These are phyloP conservation scores for Asbolus verrucosus DNA, from an alignment of 1,140 invertebrate genomes.

Conservation along the genomic window DNA sequence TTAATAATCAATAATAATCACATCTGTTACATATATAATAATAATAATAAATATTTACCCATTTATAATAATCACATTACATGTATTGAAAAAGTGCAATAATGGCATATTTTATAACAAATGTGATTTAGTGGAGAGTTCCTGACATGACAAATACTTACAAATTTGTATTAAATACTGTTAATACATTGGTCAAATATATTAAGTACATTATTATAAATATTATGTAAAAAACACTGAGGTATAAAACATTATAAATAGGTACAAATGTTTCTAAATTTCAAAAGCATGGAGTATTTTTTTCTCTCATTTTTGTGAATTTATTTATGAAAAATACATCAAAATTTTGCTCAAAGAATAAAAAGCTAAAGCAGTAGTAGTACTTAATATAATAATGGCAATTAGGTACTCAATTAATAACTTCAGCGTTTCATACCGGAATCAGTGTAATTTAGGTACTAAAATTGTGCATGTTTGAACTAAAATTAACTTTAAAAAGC, in stretches of 20 bases:
- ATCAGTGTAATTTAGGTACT: constrained; percentile 1
- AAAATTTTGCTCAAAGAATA: constrained; percentile 50
- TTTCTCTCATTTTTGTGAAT: constrained; percentile 14
- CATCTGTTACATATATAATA: constrained; percentile 24
- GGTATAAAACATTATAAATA: constrained; percentile 61
- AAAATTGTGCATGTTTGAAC: constrained; percentile 33
- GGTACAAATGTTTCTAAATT: constrained; percentile 53
- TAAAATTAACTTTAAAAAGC: constrained; percentile 45
- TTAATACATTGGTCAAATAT: constrained; percentile 58
- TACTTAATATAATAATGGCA: constrained; percentile 47
- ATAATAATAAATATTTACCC: constrained; percentile 29
- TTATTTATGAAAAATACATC: constrained; percentile 40
- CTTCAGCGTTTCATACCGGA: constrained; percentile 32
- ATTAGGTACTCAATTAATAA: constrained; percentile 48
- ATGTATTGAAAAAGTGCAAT: constrained; percentile 33
- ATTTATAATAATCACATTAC: constrained; percentile 46
- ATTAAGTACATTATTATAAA: constrained; percentile 54
- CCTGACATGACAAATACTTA: constrained; percentile 48
- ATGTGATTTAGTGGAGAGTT: constrained; percentile 45
- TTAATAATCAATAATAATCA: constrained; percentile 33
- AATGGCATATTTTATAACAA: constrained; percentile 45
- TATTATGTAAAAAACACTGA: constrained; percentile 59
- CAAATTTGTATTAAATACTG: constrained; percentile 55
- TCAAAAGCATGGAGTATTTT: constrained; percentile 44
- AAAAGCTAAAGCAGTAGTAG: constrained; percentile 41